Percentiles rank a stretch among this genome's conserved stretches.
Conservation (phyloP, 2,888 invertebrate species). For the Cephus nigrinus region DNA sequence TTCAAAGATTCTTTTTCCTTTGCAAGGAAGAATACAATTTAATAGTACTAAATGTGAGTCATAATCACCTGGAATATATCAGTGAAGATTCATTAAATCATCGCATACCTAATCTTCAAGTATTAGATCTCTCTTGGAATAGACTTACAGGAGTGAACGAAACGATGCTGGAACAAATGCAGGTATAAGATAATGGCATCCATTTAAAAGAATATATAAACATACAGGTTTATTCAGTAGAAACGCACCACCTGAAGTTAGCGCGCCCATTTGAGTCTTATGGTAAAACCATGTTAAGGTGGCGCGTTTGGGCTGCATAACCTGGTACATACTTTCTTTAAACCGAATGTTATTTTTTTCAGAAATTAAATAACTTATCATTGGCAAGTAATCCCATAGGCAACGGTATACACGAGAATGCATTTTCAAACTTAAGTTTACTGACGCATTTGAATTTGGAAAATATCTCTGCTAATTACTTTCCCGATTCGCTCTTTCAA, state of each 20-base stretch:
- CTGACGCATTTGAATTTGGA: constrained; percentile 50
- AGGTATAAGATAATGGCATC: constrained; percentile 37
- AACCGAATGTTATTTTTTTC: background rate
- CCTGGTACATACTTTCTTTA: background rate
- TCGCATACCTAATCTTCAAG: constrained; percentile 52
- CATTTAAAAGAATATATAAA: background rate
- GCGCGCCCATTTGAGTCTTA: too few relatives aligned
- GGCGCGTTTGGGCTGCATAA: background rate
- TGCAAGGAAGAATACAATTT: constrained; percentile 88
- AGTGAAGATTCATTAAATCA: constrained; percentile 64
- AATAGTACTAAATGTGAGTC: constrained; percentile 86
- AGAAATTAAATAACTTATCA: constrained; percentile 55
- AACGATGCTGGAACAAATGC: constrained; percentile 59
- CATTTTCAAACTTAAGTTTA: constrained; percentile 48
- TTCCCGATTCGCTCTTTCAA: constrained; percentile 50
- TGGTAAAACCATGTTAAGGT: too few relatives aligned
- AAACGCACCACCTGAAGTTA: too few relatives aligned
- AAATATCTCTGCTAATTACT: constrained; percentile 48
- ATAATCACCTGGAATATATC: constrained; percentile 85
- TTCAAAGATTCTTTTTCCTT: constrained; percentile 68
- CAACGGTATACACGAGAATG: constrained; percentile 56
- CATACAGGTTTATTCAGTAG: too few relatives aligned
- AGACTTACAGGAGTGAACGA: constrained; percentile 54
- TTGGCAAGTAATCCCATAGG: constrained; percentile 56
- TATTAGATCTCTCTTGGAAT: constrained; percentile 58